Conservation (phyloP, 1,140 invertebrate genomes). For the Streblospio benedicti region DNA sequence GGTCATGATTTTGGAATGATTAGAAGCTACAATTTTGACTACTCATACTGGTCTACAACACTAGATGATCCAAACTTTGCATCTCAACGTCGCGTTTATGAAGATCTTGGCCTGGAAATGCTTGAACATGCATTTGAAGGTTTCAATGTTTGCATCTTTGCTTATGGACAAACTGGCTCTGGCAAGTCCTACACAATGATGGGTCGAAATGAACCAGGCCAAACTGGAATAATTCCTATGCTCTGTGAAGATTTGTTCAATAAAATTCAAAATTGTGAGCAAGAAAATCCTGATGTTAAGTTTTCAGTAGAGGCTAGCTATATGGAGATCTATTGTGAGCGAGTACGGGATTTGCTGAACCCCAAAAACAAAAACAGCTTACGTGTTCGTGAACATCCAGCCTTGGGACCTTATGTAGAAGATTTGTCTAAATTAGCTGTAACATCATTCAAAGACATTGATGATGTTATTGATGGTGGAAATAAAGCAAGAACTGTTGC, state of each 20-base stretch:
- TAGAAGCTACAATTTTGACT: slow-evolving; percentile 98
- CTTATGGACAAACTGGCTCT: slow-evolving; percentile 98
- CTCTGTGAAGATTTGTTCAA: slow-evolving; percentile 94
- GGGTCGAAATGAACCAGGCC: slow-evolving; percentile 88
- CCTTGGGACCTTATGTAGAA: slow-evolving; percentile 92
- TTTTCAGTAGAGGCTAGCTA: slow-evolving; percentile 63
- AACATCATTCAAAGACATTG: slow-evolving; percentile 90
- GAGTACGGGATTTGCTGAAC: slow-evolving; percentile 91
- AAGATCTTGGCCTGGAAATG: slow-evolving; percentile 98
- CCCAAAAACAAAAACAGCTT: slow-evolving; percentile 95
- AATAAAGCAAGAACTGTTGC: slow-evolving; percentile 57
- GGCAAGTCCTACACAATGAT: slow-evolving; percentile 99
- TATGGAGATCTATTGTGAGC: slow-evolving; percentile 99
- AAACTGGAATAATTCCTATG: slow-evolving; percentile 95
- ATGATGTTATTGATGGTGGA: slow-evolving; percentile 91
- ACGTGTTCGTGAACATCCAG: slow-evolving; percentile 90
- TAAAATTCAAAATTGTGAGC: slow-evolving; percentile 60
- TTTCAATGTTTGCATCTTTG: slow-evolving; percentile 99
- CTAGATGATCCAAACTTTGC: slow-evolving; percentile 77
- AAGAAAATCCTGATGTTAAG: slow-evolving; percentile 37
- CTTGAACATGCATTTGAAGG: slow-evolving; percentile 94
- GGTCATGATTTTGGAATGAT: slow-evolving; percentile 72
- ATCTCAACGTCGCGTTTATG: slow-evolving; percentile 80
- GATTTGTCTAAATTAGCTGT: slow-evolving; percentile 97
- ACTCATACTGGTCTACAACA: slow-evolving; percentile 84